Evolutionary conservation across 2,797 vertebrate species (phyloP).

Genomic region (Petrocephalus sullivani): DNA sequence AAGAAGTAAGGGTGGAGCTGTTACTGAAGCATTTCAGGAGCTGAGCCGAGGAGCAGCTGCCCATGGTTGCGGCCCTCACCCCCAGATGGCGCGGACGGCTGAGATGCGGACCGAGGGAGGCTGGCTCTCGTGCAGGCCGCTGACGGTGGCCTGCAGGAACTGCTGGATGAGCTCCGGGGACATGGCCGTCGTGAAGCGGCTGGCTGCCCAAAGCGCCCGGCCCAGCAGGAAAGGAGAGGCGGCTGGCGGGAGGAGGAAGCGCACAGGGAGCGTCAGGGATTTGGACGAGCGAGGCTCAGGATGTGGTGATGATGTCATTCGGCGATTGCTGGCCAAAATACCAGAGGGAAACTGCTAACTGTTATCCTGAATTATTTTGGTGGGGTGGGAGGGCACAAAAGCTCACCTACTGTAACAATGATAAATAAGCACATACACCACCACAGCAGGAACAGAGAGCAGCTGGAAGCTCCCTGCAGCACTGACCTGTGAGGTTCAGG

Average conservation of each 20-base stretch:
- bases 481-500: slow-evolving; percentile 83
- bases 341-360: background rate
- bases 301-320: background rate
- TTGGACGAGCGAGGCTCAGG: background rate
- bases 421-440: background rate
- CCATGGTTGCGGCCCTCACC: slow-evolving; percentile 55
- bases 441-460: background rate
- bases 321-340: background rate
- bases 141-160: slow-evolving; percentile 95
- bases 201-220: slow-evolving; percentile 94
- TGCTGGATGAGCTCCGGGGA: slow-evolving; percentile 96
- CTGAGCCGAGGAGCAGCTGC: background rate
- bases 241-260: slow-evolving; percentile 35
- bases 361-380: background rate
- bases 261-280: background rate
- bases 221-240: slow-evolving; percentile 93
- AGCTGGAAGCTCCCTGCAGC: background rate
- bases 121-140: slow-evolving; percentile 88
- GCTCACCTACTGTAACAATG: background rate
- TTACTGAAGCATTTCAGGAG: background rate
- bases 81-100: slow-evolving; percentile 93
- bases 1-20: background rate
- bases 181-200: slow-evolving; percentile 94
- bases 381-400: background rate
- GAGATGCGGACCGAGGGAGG: slow-evolving; percentile 94